Conservation (phyloP, 2,113 vertebrate species). For the Tyrannus savana region DNA sequence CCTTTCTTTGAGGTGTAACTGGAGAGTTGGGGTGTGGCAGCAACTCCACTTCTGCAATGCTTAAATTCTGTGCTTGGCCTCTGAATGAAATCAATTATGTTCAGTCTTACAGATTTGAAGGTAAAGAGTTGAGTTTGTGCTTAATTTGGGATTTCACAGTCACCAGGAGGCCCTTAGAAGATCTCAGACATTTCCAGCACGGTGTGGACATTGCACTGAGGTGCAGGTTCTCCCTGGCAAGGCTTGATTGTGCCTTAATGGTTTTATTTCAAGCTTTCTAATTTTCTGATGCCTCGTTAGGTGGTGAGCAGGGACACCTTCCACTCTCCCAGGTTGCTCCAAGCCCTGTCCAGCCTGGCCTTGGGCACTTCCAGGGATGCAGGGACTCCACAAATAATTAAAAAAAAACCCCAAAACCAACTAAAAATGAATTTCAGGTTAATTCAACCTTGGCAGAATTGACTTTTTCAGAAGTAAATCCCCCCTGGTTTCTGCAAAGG, state of each 20-base stretch:
- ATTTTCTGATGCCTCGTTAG: not conserved
- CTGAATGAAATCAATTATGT: not conserved
- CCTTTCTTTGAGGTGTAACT: not conserved
- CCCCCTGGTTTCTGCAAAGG: not conserved
- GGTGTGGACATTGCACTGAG: rapidly evolving
- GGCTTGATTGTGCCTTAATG: not conserved
- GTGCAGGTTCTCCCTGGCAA: no score
- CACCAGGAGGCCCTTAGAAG: not conserved
- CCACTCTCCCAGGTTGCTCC: not conserved
- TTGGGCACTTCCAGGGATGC: not conserved
- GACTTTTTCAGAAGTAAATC: not conserved
- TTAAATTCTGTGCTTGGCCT: not conserved
- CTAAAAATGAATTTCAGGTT: not conserved
- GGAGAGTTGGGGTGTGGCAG: rapidly evolving
- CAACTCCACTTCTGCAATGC: rapidly evolving
- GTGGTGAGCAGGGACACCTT: not conserved
- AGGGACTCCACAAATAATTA: not conserved
- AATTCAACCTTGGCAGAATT: not conserved
- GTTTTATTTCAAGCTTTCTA: not conserved
- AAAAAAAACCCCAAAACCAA: not conserved
- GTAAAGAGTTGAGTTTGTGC: not conserved
- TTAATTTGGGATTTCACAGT: not conserved
- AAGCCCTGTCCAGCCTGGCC: rapidly evolving
- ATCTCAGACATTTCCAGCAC: not conserved
- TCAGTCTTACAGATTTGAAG: not conserved